Evolutionary conservation across 2,797 vertebrate genomes (phyloP).

Genomic region (Melanotaenia pygmaea): DNA sequence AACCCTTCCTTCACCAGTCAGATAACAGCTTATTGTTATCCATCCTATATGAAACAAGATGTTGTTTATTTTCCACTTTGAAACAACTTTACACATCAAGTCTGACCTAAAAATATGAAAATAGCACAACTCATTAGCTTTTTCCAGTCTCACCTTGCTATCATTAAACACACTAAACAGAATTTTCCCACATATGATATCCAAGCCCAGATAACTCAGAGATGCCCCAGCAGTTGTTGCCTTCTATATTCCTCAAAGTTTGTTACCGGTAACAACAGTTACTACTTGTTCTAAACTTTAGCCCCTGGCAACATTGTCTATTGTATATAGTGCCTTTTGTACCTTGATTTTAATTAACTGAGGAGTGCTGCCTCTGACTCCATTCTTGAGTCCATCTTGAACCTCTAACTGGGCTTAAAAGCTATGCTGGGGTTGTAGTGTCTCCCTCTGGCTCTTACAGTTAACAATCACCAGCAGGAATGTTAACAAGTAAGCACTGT

Average conservation of each 20-base stretch:
- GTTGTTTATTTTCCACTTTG: neutral
- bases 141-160: no score
- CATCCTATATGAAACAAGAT: neutral
- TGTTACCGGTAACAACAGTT: neutral
- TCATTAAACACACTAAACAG: no score
- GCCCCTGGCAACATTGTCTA: neutral
- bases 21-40: no score
- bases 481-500: slow-evolving; percentile 79
- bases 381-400: slow-evolving; percentile 1
- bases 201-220: no score
- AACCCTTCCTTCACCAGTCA: neutral
- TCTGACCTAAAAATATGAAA: no score
- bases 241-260: no score
- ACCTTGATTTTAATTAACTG: slow-evolving; percentile 5
- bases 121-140: no score
- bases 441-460: slow-evolving; percentile 50
- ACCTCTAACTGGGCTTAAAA: slow-evolving; percentile 14
- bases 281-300: neutral
- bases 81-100: no score
- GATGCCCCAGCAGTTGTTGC: no score
- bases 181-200: no score
- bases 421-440: slow-evolving; percentile 20
- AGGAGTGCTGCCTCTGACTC: neutral
- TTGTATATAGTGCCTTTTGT: neutral
- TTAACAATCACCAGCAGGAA: slow-evolving; percentile 67